Evolutionary conservation across 2,888 invertebrate species (phyloP).

Genomic region (Tricholauxania praeusta): DNA sequence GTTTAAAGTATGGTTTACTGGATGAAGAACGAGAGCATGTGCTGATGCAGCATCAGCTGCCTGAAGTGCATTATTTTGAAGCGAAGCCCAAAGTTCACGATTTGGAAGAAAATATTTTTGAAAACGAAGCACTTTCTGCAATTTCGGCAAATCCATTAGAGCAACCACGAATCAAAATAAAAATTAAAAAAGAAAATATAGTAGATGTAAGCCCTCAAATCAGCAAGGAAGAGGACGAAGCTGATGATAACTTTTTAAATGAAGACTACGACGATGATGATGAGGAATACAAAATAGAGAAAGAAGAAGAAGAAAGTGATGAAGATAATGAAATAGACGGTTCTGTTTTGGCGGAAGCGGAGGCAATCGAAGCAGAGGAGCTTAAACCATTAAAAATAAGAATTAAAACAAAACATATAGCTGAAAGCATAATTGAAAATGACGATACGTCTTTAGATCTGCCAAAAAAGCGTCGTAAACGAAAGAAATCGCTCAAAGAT

Average conservation of each 20-base stretch:
- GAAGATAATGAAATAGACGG: slow-evolving; percentile 9
- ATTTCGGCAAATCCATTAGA: slow-evolving; percentile 29
- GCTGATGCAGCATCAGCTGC: slow-evolving; percentile 41
- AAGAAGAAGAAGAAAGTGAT: slow-evolving; percentile 12
- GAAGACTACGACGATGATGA: slow-evolving; percentile 26
- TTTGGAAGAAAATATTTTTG: slow-evolving; percentile 32
- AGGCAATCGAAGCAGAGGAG: neutral
- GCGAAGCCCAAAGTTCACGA: slow-evolving; percentile 48
- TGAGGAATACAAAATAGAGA: neutral
- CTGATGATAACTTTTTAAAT: slow-evolving; percentile 37
- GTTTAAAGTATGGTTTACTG: slow-evolving; percentile 50
- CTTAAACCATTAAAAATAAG: slow-evolving; percentile 1
- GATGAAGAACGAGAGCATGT: slow-evolving; percentile 45
- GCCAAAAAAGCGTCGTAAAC: slow-evolving; percentile 29
- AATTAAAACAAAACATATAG: slow-evolving; percentile 4
- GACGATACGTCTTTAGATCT: slow-evolving; percentile 1
- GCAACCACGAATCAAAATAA: slow-evolving; percentile 26
- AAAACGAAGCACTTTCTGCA: slow-evolving; percentile 1
- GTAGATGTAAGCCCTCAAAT: neutral
- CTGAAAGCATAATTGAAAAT: neutral
- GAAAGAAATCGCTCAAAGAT: slow-evolving; percentile 1
- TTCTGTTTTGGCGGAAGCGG: neutral
- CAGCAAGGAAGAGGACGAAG: slow-evolving; percentile 36
- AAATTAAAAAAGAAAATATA: slow-evolving; percentile 46
- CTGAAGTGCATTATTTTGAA: slow-evolving; percentile 52